A percentile compares a stretch with the other conserved stretches of the same genome.
Evolutionary conservation across 2,888 invertebrate species (phyloP).

Genomic region (Drosophila mercatorum): DNA sequence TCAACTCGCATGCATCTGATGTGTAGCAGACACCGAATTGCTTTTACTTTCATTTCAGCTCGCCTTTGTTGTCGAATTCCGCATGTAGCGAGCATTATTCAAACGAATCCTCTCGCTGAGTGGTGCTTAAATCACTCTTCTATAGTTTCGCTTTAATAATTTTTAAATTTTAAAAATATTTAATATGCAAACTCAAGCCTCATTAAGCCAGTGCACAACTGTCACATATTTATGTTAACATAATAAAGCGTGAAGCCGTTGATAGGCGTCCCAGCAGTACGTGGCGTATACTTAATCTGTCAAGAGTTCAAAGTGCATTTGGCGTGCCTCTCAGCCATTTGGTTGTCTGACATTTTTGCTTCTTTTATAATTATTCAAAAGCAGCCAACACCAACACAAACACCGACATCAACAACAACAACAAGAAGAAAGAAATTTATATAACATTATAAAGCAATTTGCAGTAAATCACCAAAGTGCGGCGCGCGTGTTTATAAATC

Average conservation of each 20-base stretch:
- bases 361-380: slow-evolving; percentile 66
- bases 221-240: slow-evolving; percentile 17
- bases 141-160: background rate
- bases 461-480: slow-evolving; percentile 78
- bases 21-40: slow-evolving; percentile 58
- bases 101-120: slow-evolving; percentile 12
- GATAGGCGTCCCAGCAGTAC: slow-evolving; percentile 22
- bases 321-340: slow-evolving; percentile 26
- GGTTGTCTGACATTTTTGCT: slow-evolving; percentile 33
- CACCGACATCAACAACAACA: slow-evolving; percentile 20
- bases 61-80: background rate
- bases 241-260: slow-evolving; percentile 21
- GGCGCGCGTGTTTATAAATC: slow-evolving; percentile 76
- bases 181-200: background rate
- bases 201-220: slow-evolving; percentile 16
- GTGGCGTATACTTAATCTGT: slow-evolving; percentile 51
- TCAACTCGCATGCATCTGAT: slow-evolving; percentile 57
- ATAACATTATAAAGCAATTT: slow-evolving; percentile 80
- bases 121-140: background rate
- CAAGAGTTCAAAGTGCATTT: slow-evolving; percentile 45
- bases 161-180: background rate
- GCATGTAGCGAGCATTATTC: slow-evolving; percentile 18
- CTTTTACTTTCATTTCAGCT: slow-evolving; percentile 32
- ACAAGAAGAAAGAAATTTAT: slow-evolving; percentile 60
- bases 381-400: slow-evolving; percentile 47